Base-by-base conservation (phyloP, 2,113 vertebrate genomes). In the Ancistrus triradiatus region DNA sequence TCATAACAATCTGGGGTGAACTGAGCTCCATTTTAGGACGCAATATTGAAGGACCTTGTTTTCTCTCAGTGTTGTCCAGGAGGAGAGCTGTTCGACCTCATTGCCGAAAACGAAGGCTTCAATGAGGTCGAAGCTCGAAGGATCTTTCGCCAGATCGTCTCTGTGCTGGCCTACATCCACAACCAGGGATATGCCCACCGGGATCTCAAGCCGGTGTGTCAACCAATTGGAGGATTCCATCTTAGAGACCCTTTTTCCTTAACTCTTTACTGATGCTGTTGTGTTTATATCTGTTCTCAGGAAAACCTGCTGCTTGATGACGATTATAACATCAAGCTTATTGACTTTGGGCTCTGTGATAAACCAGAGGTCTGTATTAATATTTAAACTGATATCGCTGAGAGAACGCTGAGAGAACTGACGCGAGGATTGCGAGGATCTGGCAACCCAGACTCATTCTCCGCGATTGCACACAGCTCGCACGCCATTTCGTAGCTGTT, bases 171-270 rank as follows among this genome's bases (percentile, higher is more conserved):
- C 1, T 98, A 95, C 0, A 87, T 98, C 31, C 95, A 98, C 71
- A 95, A 90, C 67, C 88, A 89, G 59, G 96, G 96, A 49, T 98
- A 93, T 4, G 94, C 95, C 35, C 95, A 98, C 81, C 86, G 95
- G 53, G 96, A 98, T 70, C 90, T 97, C 40, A 98, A 98, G 69
- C 96, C 94, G 24, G 95, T 97, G n/a, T n/a, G n/a, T n/a, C n/a
- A n/a, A n/a, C n/a, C n/a, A n/a, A n/a, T n/a, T n/a, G n/a, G 78
- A 62, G n/a, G n/a, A n/a, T 40, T 22, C 8, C 7, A 6, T 10
- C 11, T n/a, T n/a, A n/a, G n/a, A n/a, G n/a, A n/a, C n/a, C n/a
- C n/a, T n/a, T n/a, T n/a, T n/a, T n/a, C n/a, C n/a, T n/a, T n/a
- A n/a, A n/a, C n/a, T n/a, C n/a, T n/a, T n/a, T n/a, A n/a, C n/a